Conservation (phyloP, 2,888 invertebrate genomes). For the Ophioninae sp. region DNA sequence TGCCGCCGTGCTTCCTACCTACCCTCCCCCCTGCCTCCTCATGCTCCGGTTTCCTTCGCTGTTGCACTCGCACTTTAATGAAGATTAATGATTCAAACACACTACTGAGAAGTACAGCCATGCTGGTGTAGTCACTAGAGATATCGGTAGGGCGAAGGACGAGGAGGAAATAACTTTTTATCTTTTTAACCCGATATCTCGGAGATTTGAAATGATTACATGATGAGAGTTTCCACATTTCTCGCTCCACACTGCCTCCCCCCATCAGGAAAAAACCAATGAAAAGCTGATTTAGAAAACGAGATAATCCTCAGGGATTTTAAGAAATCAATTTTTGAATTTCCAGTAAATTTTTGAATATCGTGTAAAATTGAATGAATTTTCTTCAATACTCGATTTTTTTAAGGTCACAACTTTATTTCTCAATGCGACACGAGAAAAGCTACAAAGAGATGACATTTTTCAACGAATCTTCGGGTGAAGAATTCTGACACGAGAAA, state of each 20-base stretch:
- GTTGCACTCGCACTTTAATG: slow-evolving; percentile 57
- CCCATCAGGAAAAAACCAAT: not conserved
- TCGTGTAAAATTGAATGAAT: not conserved
- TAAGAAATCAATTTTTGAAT: too few relatives aligned
- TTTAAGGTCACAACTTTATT: too few relatives aligned
- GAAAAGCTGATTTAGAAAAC: too few relatives aligned
- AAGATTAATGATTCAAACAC: slow-evolving; percentile 62
- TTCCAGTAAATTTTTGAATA: too few relatives aligned
- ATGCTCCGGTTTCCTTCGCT: not conserved
- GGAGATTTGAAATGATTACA: too few relatives aligned
- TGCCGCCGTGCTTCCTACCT: slow-evolving; percentile 8
- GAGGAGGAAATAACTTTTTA: slow-evolving; percentile 11
- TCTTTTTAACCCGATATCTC: slow-evolving; percentile 10
- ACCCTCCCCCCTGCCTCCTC: slow-evolving; percentile 7
- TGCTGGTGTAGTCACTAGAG: slow-evolving; percentile 52
- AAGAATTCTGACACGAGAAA: slow-evolving; percentile 19
- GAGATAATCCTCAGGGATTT: too few relatives aligned
- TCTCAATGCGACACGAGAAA: not conserved
- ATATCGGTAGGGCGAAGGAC: slow-evolving; percentile 18
- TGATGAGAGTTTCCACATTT: not conserved
- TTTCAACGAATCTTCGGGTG: slow-evolving; percentile 29
- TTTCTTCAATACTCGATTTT: too few relatives aligned
- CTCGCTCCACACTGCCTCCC: not conserved
- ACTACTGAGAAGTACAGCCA: slow-evolving; percentile 43
- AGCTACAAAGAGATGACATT: slow-evolving; percentile 34